Evolutionary conservation across 2,888 invertebrate genomes (phyloP).

Genomic region (Allophyes oxyacanthae): DNA sequence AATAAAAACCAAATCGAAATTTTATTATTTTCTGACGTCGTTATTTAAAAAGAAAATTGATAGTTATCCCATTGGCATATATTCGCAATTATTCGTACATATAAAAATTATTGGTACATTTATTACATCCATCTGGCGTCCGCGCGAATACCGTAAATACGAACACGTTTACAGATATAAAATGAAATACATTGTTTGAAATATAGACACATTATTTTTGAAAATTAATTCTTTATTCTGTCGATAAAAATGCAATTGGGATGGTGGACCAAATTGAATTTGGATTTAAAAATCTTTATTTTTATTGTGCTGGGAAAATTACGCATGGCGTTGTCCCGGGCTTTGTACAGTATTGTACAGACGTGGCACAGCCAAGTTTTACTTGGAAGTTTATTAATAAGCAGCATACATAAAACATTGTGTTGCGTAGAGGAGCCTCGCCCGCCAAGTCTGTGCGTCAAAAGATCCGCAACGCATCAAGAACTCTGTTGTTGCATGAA

Average conservation of each 20-base stretch:
- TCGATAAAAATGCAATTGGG: slow-evolving; percentile 31
- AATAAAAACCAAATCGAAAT: no score
- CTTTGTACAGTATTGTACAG: no score
- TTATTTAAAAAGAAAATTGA: slow-evolving; percentile 13
- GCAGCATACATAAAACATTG: no score
- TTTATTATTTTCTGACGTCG: no score
- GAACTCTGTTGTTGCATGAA: no score
- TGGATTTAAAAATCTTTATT: neutral
- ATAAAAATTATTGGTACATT: slow-evolving; percentile 70
- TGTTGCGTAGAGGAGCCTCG: no score
- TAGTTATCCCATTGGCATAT: slow-evolving; percentile 31
- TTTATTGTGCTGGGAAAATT: neutral
- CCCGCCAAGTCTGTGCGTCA: no score
- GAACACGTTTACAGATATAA: slow-evolving; percentile 55
- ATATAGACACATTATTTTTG: slow-evolving; percentile 46
- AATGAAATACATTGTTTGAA: slow-evolving; percentile 59
- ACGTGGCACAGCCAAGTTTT: no score
- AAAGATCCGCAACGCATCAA: no score
- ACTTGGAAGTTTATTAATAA: no score
- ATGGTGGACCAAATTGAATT: slow-evolving; percentile 11
- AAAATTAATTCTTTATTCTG: slow-evolving; percentile 40
- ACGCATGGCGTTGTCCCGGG: no score
- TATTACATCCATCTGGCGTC: slow-evolving; percentile 66
- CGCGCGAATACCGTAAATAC: slow-evolving; percentile 57
- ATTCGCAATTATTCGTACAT: slow-evolving; percentile 39